Percentiles rank a stretch among this genome's conserved stretches.
Conservation (phyloP, 1,140 invertebrate genomes). For the Lordiphosa stackelbergi region DNA sequence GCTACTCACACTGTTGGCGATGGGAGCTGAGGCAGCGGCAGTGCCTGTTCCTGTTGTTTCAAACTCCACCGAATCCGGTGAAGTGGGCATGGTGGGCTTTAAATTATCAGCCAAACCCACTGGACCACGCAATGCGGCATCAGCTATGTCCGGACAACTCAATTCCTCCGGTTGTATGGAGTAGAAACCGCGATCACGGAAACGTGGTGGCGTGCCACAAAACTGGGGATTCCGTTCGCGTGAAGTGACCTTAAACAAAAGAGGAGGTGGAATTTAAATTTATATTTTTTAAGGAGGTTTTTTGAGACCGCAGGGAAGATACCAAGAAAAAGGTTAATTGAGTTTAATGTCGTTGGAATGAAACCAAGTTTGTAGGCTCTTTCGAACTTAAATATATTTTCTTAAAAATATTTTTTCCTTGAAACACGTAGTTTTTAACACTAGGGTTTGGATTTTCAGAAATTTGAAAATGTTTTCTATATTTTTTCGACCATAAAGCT, state of each 20-base stretch:
- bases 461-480: too few species aligned
- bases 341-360: constrained; percentile 6
- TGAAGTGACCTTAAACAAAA: constrained; percentile 80
- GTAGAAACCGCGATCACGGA: constrained; percentile 90
- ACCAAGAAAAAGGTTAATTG: neutral
- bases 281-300: too few species aligned
- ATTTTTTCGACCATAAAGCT: too few species aligned
- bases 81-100: constrained; percentile 59
- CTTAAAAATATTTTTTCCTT: too few species aligned
- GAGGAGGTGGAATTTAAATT: neutral
- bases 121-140: constrained; percentile 71
- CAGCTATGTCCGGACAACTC: constrained; percentile 77
- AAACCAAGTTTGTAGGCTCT: constrained; percentile 7
- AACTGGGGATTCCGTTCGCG: constrained; percentile 95
- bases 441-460: too few species aligned
- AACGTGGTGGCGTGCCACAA: constrained; percentile 88
- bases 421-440: too few species aligned
- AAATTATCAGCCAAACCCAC: constrained; percentile 79
- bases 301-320: too few species aligned
- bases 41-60: constrained; percentile 39
- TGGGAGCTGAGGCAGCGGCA: constrained; percentile 65
- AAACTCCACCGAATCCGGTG: constrained; percentile 66
- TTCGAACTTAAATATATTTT: too few species aligned
- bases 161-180: constrained; percentile 88
- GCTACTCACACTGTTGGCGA: constrained; percentile 72